Base-by-base conservation (phyloP, 2,888 invertebrate genomes). In the Chymomyza amoena region DNA sequence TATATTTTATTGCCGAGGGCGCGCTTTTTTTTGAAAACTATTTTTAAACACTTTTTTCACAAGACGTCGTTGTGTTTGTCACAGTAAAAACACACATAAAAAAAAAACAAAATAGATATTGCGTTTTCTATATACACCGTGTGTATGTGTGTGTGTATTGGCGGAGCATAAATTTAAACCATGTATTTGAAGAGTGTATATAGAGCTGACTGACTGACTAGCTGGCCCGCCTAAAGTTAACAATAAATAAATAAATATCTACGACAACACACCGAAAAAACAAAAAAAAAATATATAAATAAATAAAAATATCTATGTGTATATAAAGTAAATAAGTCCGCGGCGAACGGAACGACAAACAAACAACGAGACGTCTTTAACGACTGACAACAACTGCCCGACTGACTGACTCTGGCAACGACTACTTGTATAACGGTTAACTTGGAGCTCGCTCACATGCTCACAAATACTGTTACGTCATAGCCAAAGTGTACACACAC, bases 41-140 rank as follows among this genome's bases (percentile, higher is more conserved):
- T 83, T 81, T 83, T 69, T 80, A 83, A 73, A 70, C 80, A 82
- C 82, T 16, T 39, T 9, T 18, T 13, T 32, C 45, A 39, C 61
- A 39, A 18, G 9, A 5, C 57, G 52, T 57, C 64, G 63, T 65
- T 59, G 59, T 64, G 75, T 60, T 73, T 73, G 76, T 78, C 78
- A 78, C 78, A 70, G 74, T 32, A 7, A 32, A 32, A 32, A 32
- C 32, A 54, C 18, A 54, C 0, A 54, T 7, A 54, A 15, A 54
- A 16, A 54, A 54, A 18, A 18, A 15, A 54, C 10, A 18, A 45
- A 45, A 45, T 45, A 45, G 39, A 45, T 45, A 45, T 39, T 39
- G 13, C 39, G 39, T 39, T 39, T 13, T 9, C 39, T 45, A 45
- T 45, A 15, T 13, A 6, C 7, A 45, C 13, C 1, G 7, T 13